phyloP scores from a whole-genome alignment of 2,797 vertebrate genomes.

The Rhinatrema bivittatum region DNA sequence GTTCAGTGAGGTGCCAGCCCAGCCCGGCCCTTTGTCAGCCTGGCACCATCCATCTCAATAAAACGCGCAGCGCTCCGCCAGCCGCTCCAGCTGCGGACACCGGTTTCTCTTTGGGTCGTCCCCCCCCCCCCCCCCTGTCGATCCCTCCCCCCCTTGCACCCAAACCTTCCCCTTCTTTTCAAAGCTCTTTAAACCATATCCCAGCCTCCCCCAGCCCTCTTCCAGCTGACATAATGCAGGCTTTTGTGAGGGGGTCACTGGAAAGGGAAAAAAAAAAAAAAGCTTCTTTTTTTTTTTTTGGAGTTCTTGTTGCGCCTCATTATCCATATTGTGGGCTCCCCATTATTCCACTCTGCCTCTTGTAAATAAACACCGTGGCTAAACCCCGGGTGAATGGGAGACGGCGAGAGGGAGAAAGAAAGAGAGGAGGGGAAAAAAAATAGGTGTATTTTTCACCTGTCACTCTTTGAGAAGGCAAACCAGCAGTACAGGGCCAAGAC shows the following conservation, averaged over 20 bases:
- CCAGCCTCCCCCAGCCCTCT: not conserved
- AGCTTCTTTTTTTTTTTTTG: too few relatives aligned
- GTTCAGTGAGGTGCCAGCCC: not conserved
- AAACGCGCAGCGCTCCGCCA: too few relatives aligned
- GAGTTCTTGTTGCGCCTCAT: constrained; percentile 55
- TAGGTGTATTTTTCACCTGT: not conserved
- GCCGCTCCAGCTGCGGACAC: too few relatives aligned
- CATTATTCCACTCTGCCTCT: constrained; percentile 1
- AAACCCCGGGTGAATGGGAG: constrained; percentile 18
- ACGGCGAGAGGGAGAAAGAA: not conserved
- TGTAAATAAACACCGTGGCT: constrained; percentile 55
- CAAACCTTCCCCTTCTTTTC: not conserved
- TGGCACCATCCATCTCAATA: constrained; percentile 31
- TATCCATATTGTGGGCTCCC: constrained; percentile 53
- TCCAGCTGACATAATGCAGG: constrained; percentile 11
- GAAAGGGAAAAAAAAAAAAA: too few relatives aligned
- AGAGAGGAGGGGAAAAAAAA: not conserved
- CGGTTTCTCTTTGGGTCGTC: too few relatives aligned
- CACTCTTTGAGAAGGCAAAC: not conserved
- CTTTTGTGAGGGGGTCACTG: constrained; percentile 54
- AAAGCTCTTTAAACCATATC: too few relatives aligned
- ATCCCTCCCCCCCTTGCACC: not conserved
- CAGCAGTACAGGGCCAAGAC: not conserved
- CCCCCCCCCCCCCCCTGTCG: constrained; percentile 4
- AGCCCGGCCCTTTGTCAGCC: not conserved